phyloP scores from a whole-genome alignment of 2,888 invertebrate genomes.

The Apotomis capreana region DNA sequence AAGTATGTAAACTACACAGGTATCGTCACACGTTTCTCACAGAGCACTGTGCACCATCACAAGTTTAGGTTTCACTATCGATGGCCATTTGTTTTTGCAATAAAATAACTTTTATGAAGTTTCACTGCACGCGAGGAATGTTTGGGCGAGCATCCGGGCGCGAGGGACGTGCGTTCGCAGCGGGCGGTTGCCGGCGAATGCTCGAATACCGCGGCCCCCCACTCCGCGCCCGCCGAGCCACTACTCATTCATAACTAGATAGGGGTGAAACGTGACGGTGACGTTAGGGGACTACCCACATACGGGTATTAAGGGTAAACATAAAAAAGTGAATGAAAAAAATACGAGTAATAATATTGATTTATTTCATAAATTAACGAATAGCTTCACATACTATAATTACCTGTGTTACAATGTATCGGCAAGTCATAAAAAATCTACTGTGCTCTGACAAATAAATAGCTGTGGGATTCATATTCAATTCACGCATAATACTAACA shows the following conservation, averaged over 20 bases:
- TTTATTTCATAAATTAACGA: neutral
- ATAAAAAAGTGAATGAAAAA: neutral
- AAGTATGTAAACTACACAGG: slow-evolving; percentile 56
- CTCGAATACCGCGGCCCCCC: slow-evolving; percentile 50
- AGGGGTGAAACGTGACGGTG: slow-evolving; percentile 66
- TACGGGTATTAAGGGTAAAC: slow-evolving; percentile 44
- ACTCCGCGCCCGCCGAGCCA: slow-evolving; percentile 52
- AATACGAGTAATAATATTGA: neutral
- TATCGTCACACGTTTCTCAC: slow-evolving; percentile 60
- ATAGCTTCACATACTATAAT: neutral
- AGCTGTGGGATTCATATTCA: too few species aligned
- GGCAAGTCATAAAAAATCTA: neutral
- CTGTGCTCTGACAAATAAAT: neutral
- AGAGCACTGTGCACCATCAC: slow-evolving; percentile 72
- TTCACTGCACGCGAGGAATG: slow-evolving; percentile 76
- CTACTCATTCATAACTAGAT: slow-evolving; percentile 74
- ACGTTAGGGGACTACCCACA: slow-evolving; percentile 59
- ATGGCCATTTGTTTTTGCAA: slow-evolving; percentile 76
- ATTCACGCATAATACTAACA: too few species aligned
- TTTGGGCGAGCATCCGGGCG: slow-evolving; percentile 49
- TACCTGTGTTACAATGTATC: neutral
- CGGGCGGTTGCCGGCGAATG: slow-evolving; percentile 74
- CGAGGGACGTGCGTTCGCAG: slow-evolving; percentile 56
- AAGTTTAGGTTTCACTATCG: slow-evolving; percentile 76
- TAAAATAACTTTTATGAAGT: slow-evolving; percentile 69